Conservation (phyloP, 2,797 vertebrate species). For the Ctenopoma multispine region DNA sequence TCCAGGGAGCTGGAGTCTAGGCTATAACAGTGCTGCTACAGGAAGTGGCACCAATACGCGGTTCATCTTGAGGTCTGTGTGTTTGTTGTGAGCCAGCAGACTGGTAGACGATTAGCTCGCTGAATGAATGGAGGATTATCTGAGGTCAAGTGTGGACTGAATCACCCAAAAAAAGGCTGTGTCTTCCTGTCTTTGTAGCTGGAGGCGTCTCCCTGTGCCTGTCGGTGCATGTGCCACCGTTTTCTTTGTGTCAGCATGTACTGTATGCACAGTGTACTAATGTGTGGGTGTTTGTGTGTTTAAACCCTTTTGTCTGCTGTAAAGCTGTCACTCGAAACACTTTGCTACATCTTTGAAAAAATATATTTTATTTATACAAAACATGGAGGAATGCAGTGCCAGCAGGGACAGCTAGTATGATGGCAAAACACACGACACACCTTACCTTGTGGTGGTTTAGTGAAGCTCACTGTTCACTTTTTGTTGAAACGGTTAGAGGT, state of each 20-base stretch:
- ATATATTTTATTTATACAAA: slow-evolving; percentile 11
- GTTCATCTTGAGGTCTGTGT: slow-evolving; percentile 51
- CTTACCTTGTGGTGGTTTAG: neutral
- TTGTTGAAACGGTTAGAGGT: too few species aligned
- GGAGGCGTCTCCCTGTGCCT: slow-evolving; percentile 36
- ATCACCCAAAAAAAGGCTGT: slow-evolving; percentile 26
- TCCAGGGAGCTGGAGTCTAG: slow-evolving; percentile 52
- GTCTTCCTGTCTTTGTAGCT: slow-evolving; percentile 47
- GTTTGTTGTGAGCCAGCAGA: slow-evolving; percentile 22
- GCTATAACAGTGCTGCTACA: slow-evolving; percentile 29
- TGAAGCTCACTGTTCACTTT: neutral
- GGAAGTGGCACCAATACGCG: slow-evolving; percentile 55
- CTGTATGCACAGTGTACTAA: slow-evolving; percentile 10
- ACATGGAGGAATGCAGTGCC: slow-evolving; percentile 2
- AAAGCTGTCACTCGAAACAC: slow-evolving; percentile 44
- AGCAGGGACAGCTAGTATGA: slow-evolving; percentile 4
- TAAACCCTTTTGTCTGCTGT: slow-evolving; percentile 48
- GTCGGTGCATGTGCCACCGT: slow-evolving; percentile 64
- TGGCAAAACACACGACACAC: slow-evolving; percentile 15
- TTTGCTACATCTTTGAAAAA: slow-evolving; percentile 36
- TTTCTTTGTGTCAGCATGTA: slow-evolving; percentile 70
- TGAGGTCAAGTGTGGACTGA: slow-evolving; percentile 60
- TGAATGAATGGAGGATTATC: slow-evolving; percentile 58
- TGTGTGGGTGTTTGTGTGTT: slow-evolving; percentile 47
- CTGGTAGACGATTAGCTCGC: slow-evolving; percentile 45